Conservation (phyloP, 1,140 invertebrate genomes). For the Rhyzopertha dominica region DNA sequence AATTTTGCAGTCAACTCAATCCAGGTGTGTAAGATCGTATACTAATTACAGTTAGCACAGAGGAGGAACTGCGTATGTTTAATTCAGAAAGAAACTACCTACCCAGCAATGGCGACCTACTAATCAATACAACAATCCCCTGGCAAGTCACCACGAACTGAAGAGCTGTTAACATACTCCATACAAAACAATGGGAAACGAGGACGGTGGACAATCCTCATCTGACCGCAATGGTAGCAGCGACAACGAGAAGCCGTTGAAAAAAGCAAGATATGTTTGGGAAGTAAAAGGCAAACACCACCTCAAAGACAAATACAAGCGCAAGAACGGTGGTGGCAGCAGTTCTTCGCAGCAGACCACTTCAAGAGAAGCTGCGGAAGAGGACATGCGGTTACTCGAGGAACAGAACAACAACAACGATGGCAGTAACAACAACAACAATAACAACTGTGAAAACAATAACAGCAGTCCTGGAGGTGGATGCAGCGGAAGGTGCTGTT, state of each 20-base stretch:
- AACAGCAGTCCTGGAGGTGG: no score
- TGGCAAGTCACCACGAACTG: no score
- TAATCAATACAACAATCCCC: no score
- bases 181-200: slow-evolving; percentile 14
- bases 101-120: no score
- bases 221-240: slow-evolving; percentile 15
- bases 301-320: slow-evolving; percentile 43
- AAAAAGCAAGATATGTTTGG: slow-evolving; percentile 60
- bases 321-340: slow-evolving; percentile 4
- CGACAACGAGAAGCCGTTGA: slow-evolving; percentile 52
- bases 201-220: slow-evolving; percentile 15
- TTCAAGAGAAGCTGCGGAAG: no score
- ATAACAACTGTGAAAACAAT: background rate
- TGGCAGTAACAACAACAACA: slow-evolving; percentile 15
- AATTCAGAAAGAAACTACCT: no score
- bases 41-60: no score
- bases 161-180: no score
- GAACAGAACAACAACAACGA: slow-evolving; percentile 6
- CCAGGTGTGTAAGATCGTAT: no score
- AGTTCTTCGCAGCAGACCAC: background rate
- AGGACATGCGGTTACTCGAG: no score
- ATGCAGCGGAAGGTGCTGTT: slow-evolving; percentile 19
- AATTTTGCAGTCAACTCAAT: no score
- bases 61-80: no score
- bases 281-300: slow-evolving; percentile 60